Evolutionary conservation across 2,888 invertebrate genomes (phyloP).

Genomic region (Archaeoteleia sp.): DNA sequence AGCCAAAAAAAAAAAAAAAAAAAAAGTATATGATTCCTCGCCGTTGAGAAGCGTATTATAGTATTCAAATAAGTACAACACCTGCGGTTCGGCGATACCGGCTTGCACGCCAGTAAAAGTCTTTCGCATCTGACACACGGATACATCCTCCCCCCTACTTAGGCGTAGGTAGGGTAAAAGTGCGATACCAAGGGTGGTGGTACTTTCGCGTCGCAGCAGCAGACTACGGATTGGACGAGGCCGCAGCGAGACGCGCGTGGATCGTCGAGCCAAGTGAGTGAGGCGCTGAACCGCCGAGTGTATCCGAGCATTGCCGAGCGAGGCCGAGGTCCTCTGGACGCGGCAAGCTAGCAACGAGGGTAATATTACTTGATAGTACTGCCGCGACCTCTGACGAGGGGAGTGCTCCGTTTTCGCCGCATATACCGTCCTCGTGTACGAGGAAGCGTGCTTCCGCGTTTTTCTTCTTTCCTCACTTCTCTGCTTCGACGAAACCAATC

Average conservation of each 20-base stretch:
- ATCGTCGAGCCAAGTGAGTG: slow-evolving; percentile 40
- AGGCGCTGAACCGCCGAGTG: slow-evolving; percentile 16
- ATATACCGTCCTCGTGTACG: slow-evolving; percentile 29
- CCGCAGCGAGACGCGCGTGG: slow-evolving; percentile 30
- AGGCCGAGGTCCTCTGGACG: slow-evolving; percentile 60
- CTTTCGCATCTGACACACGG: slow-evolving; percentile 36
- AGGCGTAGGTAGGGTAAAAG: slow-evolving; percentile 27
- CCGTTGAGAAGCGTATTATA: slow-evolving; percentile 18
- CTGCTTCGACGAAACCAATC: not conserved
- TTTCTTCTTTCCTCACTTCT: not conserved
- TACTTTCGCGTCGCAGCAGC: slow-evolving; percentile 19
- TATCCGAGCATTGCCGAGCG: slow-evolving; percentile 56
- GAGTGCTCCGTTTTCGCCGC: slow-evolving; percentile 55
- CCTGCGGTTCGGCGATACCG: slow-evolving; percentile 49
- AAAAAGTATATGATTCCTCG: too few relatives aligned
- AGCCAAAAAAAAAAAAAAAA: too few relatives aligned
- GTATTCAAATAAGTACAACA: slow-evolving; percentile 49
- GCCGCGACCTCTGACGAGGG: slow-evolving; percentile 69
- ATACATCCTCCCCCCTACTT: slow-evolving; percentile 22
- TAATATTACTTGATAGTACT: slow-evolving; percentile 64
- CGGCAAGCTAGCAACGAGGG: slow-evolving; percentile 66
- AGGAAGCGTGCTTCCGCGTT: slow-evolving; percentile 34
- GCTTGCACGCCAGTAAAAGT: slow-evolving; percentile 49
- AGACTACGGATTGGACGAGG: slow-evolving; percentile 47
- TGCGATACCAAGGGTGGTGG: slow-evolving; percentile 41